Evolutionary conservation across 2,888 invertebrate genomes (phyloP).

Genomic region (Lepidonotus clava): DNA sequence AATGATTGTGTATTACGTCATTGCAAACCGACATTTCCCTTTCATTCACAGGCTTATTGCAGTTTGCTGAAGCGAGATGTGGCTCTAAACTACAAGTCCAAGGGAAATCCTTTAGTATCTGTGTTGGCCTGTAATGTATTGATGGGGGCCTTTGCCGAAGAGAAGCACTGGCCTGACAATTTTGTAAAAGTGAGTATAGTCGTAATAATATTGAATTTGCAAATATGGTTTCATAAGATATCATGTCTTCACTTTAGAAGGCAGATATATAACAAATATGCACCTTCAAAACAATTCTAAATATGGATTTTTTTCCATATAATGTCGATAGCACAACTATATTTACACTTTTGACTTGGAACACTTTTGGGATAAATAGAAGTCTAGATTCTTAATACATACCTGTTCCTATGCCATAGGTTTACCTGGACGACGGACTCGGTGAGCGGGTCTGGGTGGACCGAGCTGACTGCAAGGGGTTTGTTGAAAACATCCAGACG

Average conservation of each 20-base stretch:
- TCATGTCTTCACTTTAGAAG: too few species aligned
- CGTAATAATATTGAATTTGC: too few species aligned
- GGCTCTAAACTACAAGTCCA: conserved; percentile 85
- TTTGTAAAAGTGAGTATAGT: conserved; percentile 93
- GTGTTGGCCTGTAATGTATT: conserved; percentile 92
- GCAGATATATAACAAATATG: too few species aligned
- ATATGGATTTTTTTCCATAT: too few species aligned
- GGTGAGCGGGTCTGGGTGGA: conserved; percentile 97
- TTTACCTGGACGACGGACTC: conserved; percentile 96
- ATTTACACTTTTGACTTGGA: too few species aligned
- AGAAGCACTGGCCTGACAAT: conserved; percentile 93
- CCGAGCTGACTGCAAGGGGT: conserved; percentile 92
- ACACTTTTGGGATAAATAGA: too few species aligned
- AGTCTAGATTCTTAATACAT: too few species aligned
- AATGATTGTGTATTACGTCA: background rate
- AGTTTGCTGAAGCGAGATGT: conserved; percentile 90
- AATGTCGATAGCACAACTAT: too few species aligned
- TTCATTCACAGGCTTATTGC: conserved; percentile 85
- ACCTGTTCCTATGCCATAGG: conserved; percentile 81
- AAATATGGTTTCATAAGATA: too few species aligned
- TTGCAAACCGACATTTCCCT: background rate
- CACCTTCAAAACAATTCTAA: too few species aligned
- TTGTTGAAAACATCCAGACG: conserved; percentile 94
- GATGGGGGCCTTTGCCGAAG: conserved; percentile 88
- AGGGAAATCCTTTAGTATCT: conserved; percentile 90